Base-by-base conservation (phyloP, 2,888 invertebrate species). In the Pheosia tremula region DNA sequence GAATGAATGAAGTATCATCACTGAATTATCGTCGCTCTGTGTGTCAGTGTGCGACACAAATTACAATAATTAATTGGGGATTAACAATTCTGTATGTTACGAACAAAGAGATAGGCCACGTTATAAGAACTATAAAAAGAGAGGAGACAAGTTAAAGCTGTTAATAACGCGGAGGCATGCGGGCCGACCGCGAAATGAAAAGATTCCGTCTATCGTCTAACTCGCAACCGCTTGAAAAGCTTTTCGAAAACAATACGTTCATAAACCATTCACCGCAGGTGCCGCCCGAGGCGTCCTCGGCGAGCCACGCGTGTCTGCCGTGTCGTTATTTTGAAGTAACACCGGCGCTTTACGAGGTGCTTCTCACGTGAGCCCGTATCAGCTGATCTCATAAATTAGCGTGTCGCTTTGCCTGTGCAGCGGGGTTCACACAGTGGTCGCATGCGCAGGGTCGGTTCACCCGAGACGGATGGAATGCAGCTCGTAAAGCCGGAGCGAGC, bases 1-100 rank as follows among this genome's bases (percentile, higher is more conserved):
- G 93, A 92, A 92, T 93, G 93, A 92, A 93, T 89, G 89, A 87
- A 89, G 90, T 85, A 87, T 92, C 91, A 90, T 91, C 92, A 87
- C 87, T 88, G 88, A 86, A 85, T 85, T 86, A 81, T 83, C 80
- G 68, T 67, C 75, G 74, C 68, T 80, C 79, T 82, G 84, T 81
- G 81, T 79, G 80, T 79, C 80, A 80, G 83, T 84, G 73, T 71
- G 76, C 72, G 62, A 66, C 79, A 80, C 75, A 71, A 78, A 79
- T 82, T 80, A 83, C 79, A 79, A 55, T 55, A 13, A 54, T 5
- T 74, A 79, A 77, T 75, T 57, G 52, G 56, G 53, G 61, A 69
- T 69, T 67, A 45, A 45, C 55, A 13, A 39, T 55, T n/a, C 11
- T 50, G 4, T 67, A 58, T 54, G 41, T 62, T 60, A 62, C 60